Conservation (phyloP, 2,113 vertebrate species). For the Pantherophis guttatus region DNA sequence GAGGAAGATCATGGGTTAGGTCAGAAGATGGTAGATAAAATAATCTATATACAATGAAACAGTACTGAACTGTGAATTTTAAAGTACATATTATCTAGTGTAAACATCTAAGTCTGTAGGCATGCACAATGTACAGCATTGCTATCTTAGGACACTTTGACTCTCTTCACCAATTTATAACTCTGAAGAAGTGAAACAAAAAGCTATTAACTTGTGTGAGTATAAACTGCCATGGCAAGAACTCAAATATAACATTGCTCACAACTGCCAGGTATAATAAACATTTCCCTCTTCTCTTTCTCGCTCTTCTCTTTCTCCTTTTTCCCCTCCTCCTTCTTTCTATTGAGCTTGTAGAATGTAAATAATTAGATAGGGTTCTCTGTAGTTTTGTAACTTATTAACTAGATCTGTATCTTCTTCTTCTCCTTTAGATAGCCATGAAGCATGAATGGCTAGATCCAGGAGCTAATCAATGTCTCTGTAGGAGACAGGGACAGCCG, state of each 20-base stretch:
- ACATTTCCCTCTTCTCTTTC: background rate
- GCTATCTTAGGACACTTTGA: background rate
- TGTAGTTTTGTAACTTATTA: background rate
- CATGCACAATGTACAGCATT: background rate
- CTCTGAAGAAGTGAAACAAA: background rate
- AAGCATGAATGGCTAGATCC: background rate
- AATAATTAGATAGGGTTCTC: background rate
- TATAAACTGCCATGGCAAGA: background rate
- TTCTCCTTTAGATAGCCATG: background rate
- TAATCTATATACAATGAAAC: background rate
- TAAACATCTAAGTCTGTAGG: background rate
- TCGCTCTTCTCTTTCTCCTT: background rate
- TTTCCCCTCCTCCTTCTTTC: background rate
- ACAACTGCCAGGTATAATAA: background rate
- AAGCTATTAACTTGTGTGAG: background rate
- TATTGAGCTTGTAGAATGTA: background rate
- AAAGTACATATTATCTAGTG: background rate
- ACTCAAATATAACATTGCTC: background rate
- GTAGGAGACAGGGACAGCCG: background rate
- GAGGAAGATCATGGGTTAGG: background rate
- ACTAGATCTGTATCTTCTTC: background rate
- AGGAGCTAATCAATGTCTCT: background rate
- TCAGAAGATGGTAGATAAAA: background rate
- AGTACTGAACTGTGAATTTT: background rate
- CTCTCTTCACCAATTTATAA: background rate